Evolutionary conservation across 2,113 vertebrate genomes (phyloP).

Genomic region (Salvelinus namaycush): DNA sequence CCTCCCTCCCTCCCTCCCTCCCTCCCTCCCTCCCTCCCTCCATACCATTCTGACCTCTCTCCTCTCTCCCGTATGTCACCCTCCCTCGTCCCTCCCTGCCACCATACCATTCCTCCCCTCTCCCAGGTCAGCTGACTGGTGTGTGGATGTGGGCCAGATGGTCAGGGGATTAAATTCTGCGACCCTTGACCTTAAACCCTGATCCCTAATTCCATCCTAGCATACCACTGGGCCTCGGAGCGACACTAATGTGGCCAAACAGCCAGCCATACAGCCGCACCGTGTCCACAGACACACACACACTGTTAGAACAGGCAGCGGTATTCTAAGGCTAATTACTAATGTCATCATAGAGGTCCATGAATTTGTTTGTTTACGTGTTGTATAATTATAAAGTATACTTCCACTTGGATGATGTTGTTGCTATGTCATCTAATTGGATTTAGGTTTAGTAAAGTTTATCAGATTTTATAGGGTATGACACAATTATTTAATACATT

Average conservation of each 20-base stretch:
- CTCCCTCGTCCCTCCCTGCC: no score
- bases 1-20: no score
- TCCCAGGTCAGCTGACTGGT: background rate
- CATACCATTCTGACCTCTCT: no score
- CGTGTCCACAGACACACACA: background rate
- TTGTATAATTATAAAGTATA: background rate
- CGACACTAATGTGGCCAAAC: background rate
- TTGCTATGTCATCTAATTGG: no score
- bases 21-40: background rate
- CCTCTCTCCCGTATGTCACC: no score
- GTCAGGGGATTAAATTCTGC: background rate
- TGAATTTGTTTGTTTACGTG: background rate
- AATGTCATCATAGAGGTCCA: background rate
- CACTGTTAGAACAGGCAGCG: background rate
- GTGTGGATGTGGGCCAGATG: background rate
- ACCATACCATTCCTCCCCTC: background rate
- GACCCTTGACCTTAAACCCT: background rate
- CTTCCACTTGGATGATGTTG: no score
- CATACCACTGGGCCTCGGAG: background rate
- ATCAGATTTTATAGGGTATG: no score
- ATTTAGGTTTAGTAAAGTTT: no score
- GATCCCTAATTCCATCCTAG: constrained; percentile 3
- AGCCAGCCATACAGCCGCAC: background rate
- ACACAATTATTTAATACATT: no score
- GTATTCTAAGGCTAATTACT: background rate